Base-by-base conservation (phyloP, 2,888 invertebrate genomes). In the Pyrrhosoma nymphula region DNA sequence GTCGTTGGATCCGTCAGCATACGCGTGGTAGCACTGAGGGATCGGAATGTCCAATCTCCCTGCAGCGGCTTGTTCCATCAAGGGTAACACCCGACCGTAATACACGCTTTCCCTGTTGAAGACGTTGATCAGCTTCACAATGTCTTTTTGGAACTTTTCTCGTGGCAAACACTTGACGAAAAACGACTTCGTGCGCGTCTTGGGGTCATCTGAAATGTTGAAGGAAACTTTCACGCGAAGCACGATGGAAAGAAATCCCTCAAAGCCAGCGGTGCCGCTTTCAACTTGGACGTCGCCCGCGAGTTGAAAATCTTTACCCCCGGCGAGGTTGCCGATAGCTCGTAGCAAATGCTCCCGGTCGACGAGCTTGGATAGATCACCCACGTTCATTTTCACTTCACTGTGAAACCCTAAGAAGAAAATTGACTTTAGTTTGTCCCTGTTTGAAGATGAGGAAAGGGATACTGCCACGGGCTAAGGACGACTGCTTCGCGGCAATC, bases 171-270 rank as follows among this genome's bases (percentile, higher is more conserved):
- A 56, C 88, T 95, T 95, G n/a, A 88, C 39, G 39, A 95, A 82
- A 3, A 95, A 88, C 2, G 35, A 82, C n/a, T 88, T 88, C 0
- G 12, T 8, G 8, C 30, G 35, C 18, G n/a, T 3, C 56, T 55
- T 30, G 18, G 75, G 82, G 35, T 88, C 55, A 30, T 35, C 95
- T 1, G 26, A 20, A 14, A 35, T 30, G 88, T 26, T 63, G 39
- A 69, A 93, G 8, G 14, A 56, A 23, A 95, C 88, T 35, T 23
- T 82, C 26, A 95, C 95, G 35, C 95, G 95, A 26, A 88, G 95
- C 3, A 95, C 88, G 23, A 88, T 30, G 56, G 95, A 95, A 1
- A 95, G 60, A 55, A 88, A 95, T 35, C 82, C 82, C 14, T 30
- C 82, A 26, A 82, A 82, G 35, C 82, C 35, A 16, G 2, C 14